These are phyloP conservation scores for Brachionus paranguensis DNA, from an alignment of 1,140 invertebrate species.

Conservation along the genomic window DNA sequence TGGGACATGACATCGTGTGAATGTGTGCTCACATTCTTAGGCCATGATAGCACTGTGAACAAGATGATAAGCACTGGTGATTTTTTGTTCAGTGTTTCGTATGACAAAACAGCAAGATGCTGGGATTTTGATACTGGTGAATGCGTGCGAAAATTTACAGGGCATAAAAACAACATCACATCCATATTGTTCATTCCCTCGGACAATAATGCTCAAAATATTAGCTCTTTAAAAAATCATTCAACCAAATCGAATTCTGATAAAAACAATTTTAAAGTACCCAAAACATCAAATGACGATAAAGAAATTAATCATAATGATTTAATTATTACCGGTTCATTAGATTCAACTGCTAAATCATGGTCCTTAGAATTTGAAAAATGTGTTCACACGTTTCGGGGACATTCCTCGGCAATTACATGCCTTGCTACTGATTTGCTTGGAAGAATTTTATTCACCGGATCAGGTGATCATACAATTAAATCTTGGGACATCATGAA, in stretches of 20 bases:
- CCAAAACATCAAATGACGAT: neutral
- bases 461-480: constrained; percentile 56
- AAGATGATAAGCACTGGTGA: constrained; percentile 59
- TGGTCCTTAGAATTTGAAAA: constrained; percentile 58
- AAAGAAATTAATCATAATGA: constrained; percentile 46
- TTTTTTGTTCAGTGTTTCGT: constrained; percentile 59
- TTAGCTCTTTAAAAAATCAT: neutral
- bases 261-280: neutral
- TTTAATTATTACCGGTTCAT: constrained; percentile 58
- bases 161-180: constrained; percentile 59
- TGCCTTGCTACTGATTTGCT: constrained; percentile 56
- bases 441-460: constrained; percentile 56
- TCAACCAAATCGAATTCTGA: neutral
- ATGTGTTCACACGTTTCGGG: constrained; percentile 54
- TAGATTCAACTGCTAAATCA: constrained; percentile 56
- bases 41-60: constrained; percentile 58
- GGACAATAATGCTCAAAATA: constrained; percentile 42
- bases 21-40: constrained; percentile 56
- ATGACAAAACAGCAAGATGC: constrained; percentile 58
- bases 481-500: constrained; percentile 57
- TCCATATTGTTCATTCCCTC: constrained; percentile 59
- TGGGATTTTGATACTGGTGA: constrained; percentile 59
- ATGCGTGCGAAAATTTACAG: constrained; percentile 54
- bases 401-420: constrained; percentile 57
- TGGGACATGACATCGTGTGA: constrained; percentile 60